Base-by-base conservation (phyloP, 1,140 invertebrate species). In the Zaprionus lachaisei region DNA sequence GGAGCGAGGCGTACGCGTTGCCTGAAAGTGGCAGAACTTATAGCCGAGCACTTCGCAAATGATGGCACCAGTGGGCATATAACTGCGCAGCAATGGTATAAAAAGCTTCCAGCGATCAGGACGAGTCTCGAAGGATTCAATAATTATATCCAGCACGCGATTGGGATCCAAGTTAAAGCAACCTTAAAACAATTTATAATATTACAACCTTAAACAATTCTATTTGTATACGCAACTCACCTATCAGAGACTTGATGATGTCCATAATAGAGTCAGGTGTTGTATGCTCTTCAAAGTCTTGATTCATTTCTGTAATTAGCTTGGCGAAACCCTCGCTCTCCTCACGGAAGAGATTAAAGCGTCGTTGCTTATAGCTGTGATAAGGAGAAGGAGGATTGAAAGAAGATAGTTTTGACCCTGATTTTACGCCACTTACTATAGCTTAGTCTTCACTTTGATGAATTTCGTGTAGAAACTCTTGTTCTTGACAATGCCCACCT, bases 81-180 rank as follows among this genome's bases (percentile, higher is more conserved):
- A 98, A 1, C 95, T 96, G 80, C 95, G 95, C 60, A 99, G 95
- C 31, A 99, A 93, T 11, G 96, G 95, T 92, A 98, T 96, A 93
- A 98, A 99, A 79, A 98, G 94, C 55, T 94, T 93, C 92, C 96
- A 95, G 77, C 95, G 93, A 75, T 96, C 94, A 9, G 96, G 96
- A 68, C 97, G 95, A 79, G 96, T 97, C 93, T 99, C 99, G 94
- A 99, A 99, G 14, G 97, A 97, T 94, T 99, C 99, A 67, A 99
- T 94, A 72, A 99, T 97, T 64, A 99, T 96, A 92, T 99, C 99
- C 70, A 99, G 93, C 0, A 99, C 98, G 89, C 99, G 95, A 93
- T 99, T 99, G 20, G 99, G 99, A 94, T 99, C 99, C 84, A 99
- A 95, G 94, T 99, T 99, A 92, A 99, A 99, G 93, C 98, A 99